Evolutionary conservation across 2,113 vertebrate species (phyloP), one percentile per base, ranked within the genome.

Genomic region (Clupea harengus): DNA sequence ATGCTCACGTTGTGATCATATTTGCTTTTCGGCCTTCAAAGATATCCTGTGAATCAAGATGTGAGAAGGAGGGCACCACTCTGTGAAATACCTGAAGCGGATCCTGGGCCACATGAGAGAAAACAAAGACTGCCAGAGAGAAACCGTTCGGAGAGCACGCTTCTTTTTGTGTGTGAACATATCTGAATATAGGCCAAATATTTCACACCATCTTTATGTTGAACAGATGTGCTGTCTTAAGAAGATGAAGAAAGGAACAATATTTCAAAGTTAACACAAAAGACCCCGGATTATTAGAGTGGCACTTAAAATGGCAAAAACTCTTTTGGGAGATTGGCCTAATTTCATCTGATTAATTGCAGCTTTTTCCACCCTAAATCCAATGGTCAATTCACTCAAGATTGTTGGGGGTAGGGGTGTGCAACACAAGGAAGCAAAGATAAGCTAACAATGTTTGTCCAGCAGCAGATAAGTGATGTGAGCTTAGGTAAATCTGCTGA

Each of bases 401-500:
- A 28, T 32, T 28, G 25, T 15, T 44, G 13, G 72, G 13, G 13
- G 90, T 82, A 44, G 81, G 87, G 28, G 80, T 75, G 88, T 84
- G 80, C 86, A 81, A 87, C 87, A 91, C 39, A 89, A 93, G 93
- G 93, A 94, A 94, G 88, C 11, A 20, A 85, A 90, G 94, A 95
- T 95, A 95, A 94, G 92, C 92, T 92, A 91, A 81, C 84, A 89
- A 89, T 90, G 92, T 94, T 94, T 94, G 88, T 88, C 28, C 28
- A 89, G 87, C 85, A 85, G 25, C 83, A 91, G 92, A 94, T 92
- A 93, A 94, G 90, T 11, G 72, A 78, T 44, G 28, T 32, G 72
- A 32, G 28, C 72, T 78, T 15, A 78, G 72, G 28, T 39, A 39
- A 5, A 32, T 6, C 32, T 78, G 72, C 72, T 78, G 72, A 78